Evolutionary conservation across 2,113 vertebrate genomes (phyloP).

Genomic region (Caretta caretta): DNA sequence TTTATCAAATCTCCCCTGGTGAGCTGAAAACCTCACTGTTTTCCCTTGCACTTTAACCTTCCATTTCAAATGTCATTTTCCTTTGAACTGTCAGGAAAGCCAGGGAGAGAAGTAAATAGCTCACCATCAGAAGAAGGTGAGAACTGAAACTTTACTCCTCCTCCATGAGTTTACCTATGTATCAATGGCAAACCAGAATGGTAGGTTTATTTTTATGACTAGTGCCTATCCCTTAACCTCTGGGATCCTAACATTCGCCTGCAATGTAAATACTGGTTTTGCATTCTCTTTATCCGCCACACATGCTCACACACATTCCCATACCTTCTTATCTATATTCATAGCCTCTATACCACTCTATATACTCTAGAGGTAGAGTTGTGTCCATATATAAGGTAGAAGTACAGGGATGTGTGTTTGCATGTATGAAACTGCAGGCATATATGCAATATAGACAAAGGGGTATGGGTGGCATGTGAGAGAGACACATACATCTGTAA

Average conservation of each 20-base stretch:
- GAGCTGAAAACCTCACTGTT: slow-evolving; percentile 65
- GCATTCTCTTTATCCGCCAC: slow-evolving; percentile 39
- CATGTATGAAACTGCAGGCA: not conserved
- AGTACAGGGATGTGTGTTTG: rapidly evolving
- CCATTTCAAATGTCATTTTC: slow-evolving; percentile 74
- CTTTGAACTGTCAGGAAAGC: slow-evolving; percentile 69
- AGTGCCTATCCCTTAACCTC: slow-evolving; percentile 70
- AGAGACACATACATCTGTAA: not conserved
- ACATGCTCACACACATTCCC: slow-evolving; percentile 1
- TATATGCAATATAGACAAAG: not conserved
- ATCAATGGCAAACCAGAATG: slow-evolving; percentile 49
- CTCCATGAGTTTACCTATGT: slow-evolving; percentile 63
- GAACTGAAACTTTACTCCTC: slow-evolving; percentile 76
- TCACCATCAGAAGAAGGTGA: slow-evolving; percentile 64
- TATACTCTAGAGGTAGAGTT: not conserved
- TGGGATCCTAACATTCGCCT: slow-evolving; percentile 61
- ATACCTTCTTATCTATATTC: not conserved
- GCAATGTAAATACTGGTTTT: slow-evolving; percentile 71
- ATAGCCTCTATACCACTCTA: not conserved
- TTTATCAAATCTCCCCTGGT: slow-evolving; percentile 73
- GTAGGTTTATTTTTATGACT: slow-evolving; percentile 73
- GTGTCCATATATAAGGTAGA: rapidly evolving
- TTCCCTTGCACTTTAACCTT: slow-evolving; percentile 75
- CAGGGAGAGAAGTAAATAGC: slow-evolving; percentile 52
- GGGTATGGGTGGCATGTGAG: not conserved